Base-by-base conservation (phyloP, 2,113 vertebrate genomes). In the Trematomus loennbergii region DNA sequence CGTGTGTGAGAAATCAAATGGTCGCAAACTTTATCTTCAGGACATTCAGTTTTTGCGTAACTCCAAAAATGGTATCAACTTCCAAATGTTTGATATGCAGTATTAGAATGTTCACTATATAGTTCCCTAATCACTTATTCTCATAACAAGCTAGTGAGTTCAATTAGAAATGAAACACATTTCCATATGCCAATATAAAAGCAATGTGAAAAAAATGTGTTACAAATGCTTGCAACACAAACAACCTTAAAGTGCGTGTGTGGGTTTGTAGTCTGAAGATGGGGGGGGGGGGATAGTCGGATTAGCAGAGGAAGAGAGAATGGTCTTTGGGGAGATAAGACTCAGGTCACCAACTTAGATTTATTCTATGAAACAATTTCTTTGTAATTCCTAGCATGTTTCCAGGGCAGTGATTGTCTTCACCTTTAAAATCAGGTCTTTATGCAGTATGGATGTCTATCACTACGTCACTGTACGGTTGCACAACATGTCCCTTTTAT, bases 261-360 rank as follows among this genome's bases (percentile, higher is more conserved):
- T 54, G 33, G 12, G 29, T 62, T 55, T 57, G 18, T 10, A 20
- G 45, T 61, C 45, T 85, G 58, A 83, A 84, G 80, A 84, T 79
- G 40, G 59, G 33, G 15, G 54, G 45, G 53, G 58, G 45, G 7
- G 61, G 75, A 53, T 72, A 76, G 69, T 79, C 0, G 13, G 84
- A 88, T 92, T 88, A 87, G 36, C 16, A 53, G 49, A 79, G 67
- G 78, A 85, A 73, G 79, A 84, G 78, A 62, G 22, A 61, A 75
- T 61, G 40, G 74, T 85, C 75, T 92, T 81, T 88, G 59, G 50
- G 79, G 84, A 88, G 91, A 93, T 93, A 67, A 67, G 61, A 33
- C 36, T 75, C 49, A 68, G 87, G 60, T 88, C 75, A 83, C 66
- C 62, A 49, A 86, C 76, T 29, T 29, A 29, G 29, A 29, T 29